These are phyloP conservation scores for Burhinus bistriatus DNA, from an alignment of 2,113 vertebrate species.

Conservation along the genomic window DNA sequence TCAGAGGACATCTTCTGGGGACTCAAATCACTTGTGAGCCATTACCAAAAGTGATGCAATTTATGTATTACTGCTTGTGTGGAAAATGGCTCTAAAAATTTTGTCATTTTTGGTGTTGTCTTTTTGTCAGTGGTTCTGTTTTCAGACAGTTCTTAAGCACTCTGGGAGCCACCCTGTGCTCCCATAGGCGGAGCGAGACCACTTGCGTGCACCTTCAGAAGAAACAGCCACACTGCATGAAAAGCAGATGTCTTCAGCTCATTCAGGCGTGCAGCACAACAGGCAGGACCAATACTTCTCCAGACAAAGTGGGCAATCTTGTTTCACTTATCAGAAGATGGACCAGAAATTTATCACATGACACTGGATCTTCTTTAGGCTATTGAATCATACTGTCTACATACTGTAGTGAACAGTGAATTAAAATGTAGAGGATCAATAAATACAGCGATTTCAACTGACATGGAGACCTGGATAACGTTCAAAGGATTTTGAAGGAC, in stretches of 20 bases:
- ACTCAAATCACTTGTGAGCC: background rate
- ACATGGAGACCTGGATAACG: background rate
- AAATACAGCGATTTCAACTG: background rate
- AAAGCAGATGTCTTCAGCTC: background rate
- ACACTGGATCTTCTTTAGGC: background rate
- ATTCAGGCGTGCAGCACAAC: background rate
- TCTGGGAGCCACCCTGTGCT: background rate
- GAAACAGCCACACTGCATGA: background rate
- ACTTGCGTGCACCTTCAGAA: background rate
- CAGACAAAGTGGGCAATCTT: background rate
- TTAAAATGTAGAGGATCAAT: background rate
- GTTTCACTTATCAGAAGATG: background rate
- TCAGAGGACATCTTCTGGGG: background rate
- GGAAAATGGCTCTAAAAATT: background rate
- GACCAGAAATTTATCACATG: background rate
- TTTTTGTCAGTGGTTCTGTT: background rate
- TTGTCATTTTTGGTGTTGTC: background rate
- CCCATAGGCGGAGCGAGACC: background rate
- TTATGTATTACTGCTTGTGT: background rate
- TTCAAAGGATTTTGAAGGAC: background rate
- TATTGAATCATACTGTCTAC: background rate
- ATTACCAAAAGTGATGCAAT: background rate
- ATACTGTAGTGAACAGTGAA: background rate
- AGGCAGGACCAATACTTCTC: background rate
- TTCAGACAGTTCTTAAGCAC: background rate